Evolutionary conservation across 2,888 invertebrate species (phyloP).

Genomic region (Prosapia bicincta): DNA sequence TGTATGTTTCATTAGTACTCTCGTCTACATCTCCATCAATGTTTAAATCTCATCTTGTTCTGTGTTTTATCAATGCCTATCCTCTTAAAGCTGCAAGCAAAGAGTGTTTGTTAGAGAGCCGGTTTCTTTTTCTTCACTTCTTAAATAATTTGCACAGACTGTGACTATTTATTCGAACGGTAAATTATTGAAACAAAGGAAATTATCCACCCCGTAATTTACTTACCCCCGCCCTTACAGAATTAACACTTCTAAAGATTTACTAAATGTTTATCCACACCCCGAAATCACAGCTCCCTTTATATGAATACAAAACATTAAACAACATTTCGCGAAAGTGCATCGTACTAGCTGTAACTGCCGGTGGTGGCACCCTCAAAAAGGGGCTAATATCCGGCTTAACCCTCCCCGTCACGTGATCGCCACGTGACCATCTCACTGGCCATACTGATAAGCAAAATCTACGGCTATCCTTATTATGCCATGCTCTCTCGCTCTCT

Average conservation of each 20-base stretch:
- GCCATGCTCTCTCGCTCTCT: background rate
- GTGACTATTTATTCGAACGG: no score
- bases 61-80: no score
- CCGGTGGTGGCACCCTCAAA: background rate
- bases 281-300: background rate
- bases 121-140: no score
- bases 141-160: no score
- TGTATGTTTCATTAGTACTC: no score
- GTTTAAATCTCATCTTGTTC: no score
- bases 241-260: conserved; percentile 18
- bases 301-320: conserved; percentile 28
- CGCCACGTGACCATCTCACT: background rate
- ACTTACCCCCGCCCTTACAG: background rate
- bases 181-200: background rate
- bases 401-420: background rate
- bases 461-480: background rate
- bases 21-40: no score
- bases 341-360: conserved; percentile 8
- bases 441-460: background rate
- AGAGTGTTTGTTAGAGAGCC: no score
- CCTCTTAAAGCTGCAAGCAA: no score
- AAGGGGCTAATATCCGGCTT: background rate
- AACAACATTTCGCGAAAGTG: conserved; percentile 25
- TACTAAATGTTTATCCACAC: conserved; percentile 8
- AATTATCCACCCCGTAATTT: background rate